phyloP scores from a whole-genome alignment of 1,140 invertebrate genomes.

The Pissodes strobi region DNA sequence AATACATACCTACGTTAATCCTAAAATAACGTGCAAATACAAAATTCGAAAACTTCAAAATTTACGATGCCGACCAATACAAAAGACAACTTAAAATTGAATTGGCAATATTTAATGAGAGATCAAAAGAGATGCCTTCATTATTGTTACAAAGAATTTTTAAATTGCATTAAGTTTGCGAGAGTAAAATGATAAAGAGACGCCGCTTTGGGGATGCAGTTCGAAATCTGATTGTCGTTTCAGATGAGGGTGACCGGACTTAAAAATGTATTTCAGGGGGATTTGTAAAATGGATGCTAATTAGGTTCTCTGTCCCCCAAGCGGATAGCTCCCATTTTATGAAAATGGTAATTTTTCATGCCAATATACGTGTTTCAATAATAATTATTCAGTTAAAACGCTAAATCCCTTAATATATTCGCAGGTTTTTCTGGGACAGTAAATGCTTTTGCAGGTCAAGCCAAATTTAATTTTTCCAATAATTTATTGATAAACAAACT shows the following conservation, averaged over 20 bases:
- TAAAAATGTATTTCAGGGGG: constrained; percentile 24
- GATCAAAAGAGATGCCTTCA: constrained; percentile 36
- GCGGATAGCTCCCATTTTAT: neutral
- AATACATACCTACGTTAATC: too few relatives aligned
- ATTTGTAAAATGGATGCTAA: constrained; percentile 29
- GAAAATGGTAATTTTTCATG: constrained; percentile 6
- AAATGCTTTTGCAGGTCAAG: too few relatives aligned
- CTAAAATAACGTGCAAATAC: too few relatives aligned
- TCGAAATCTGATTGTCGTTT: constrained; percentile 30
- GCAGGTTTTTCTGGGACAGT: too few relatives aligned
- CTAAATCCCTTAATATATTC: too few relatives aligned
- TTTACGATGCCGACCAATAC: too few relatives aligned
- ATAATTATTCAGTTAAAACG: too few relatives aligned
- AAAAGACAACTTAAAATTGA: too few relatives aligned
- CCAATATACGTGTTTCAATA: neutral
- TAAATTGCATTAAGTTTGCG: constrained; percentile 33
- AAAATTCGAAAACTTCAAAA: too few relatives aligned
- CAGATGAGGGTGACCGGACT: constrained; percentile 30
- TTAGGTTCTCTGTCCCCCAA: constrained; percentile 22
- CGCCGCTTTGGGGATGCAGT: constrained; percentile 29
- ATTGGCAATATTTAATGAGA: constrained; percentile 32
- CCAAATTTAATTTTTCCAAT: too few relatives aligned
- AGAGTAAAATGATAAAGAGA: constrained; percentile 35
- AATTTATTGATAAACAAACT: too few relatives aligned
- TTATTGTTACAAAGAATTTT: constrained; percentile 34